These are phyloP conservation scores for Drosophila rellima DNA, from an alignment of 2,888 invertebrate genomes.

Conservation along the genomic window DNA sequence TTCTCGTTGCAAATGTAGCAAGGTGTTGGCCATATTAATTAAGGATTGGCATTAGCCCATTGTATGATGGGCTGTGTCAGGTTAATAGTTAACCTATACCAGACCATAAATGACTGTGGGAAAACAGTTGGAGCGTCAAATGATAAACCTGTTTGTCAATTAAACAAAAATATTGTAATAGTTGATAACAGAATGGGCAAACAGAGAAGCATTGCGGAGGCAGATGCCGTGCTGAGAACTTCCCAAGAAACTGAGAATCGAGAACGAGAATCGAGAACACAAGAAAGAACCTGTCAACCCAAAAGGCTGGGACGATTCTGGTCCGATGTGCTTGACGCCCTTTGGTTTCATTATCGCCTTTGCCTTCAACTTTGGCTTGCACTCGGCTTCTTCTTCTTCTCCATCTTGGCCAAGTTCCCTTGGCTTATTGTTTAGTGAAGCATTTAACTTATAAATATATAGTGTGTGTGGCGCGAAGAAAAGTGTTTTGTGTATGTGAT, in stretches of 20 bases:
- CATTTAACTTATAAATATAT: constrained; percentile 81
- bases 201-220: constrained; percentile 48
- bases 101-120: constrained; percentile 74
- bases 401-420: constrained; percentile 26
- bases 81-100: constrained; percentile 49
- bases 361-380: constrained; percentile 44
- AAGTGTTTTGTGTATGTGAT: constrained; percentile 77
- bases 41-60: constrained; percentile 1
- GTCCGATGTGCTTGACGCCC: constrained; percentile 73
- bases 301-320: constrained; percentile 44
- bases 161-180: constrained; percentile 80
- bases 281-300: constrained; percentile 70
- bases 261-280: constrained; percentile 15
- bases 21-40: no score
- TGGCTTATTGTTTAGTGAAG: constrained; percentile 81
- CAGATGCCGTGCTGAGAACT: constrained; percentile 70
- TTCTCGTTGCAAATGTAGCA: not conserved
- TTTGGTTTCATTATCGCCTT: constrained; percentile 77
- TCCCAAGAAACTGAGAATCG: constrained; percentile 47
- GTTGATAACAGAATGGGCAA: constrained; percentile 77
- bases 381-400: constrained; percentile 4
- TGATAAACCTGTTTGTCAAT: constrained; percentile 82
- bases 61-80: constrained; percentile 31
- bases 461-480: constrained; percentile 73
- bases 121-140: constrained; percentile 79